These are phyloP conservation scores for Protonibea diacanthus DNA, from an alignment of 2,797 vertebrate species.

Conservation along the genomic window DNA sequence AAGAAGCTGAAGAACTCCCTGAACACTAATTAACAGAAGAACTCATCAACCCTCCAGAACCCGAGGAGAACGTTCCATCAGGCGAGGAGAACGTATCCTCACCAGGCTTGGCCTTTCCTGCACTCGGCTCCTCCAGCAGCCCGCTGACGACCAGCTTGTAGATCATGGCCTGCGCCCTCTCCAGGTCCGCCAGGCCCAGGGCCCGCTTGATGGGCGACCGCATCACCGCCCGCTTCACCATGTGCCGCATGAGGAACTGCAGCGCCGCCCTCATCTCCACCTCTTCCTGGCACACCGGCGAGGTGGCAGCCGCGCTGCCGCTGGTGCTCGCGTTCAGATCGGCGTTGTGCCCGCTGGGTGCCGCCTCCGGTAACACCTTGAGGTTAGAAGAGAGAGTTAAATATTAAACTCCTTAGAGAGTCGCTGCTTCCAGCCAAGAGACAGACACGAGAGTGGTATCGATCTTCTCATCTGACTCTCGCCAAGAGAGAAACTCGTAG, in stretches of 20 bases:
- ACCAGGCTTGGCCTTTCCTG: conserved; percentile 90
- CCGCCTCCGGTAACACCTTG: conserved; percentile 75
- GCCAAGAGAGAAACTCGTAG: no score
- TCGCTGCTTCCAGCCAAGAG: no score
- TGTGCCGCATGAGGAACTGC: conserved; percentile 98
- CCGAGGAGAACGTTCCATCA: neutral
- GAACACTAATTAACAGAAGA: neutral
- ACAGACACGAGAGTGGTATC: neutral
- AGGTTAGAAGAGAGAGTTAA: neutral
- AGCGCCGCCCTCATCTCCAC: conserved; percentile 94
- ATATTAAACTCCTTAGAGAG: no score
- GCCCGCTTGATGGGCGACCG: conserved; percentile 96
- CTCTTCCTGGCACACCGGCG: conserved; percentile 93
- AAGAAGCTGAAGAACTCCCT: neutral
- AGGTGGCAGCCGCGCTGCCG: conserved; percentile 79
- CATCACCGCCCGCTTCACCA: conserved; percentile 98
- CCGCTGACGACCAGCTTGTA: conserved; percentile 96
- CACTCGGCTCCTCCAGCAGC: conserved; percentile 92
- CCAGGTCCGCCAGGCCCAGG: conserved; percentile 92
- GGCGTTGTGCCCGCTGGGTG: conserved; percentile 94
- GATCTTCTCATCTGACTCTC: no score
- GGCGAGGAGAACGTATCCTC: conserved; percentile 23
- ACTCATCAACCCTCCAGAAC: no score
- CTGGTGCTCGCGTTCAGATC: conserved; percentile 81
- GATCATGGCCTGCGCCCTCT: conserved; percentile 97